Evolutionary conservation across 2,888 invertebrate genomes (phyloP).

Genomic region (Nyleta sp.): DNA sequence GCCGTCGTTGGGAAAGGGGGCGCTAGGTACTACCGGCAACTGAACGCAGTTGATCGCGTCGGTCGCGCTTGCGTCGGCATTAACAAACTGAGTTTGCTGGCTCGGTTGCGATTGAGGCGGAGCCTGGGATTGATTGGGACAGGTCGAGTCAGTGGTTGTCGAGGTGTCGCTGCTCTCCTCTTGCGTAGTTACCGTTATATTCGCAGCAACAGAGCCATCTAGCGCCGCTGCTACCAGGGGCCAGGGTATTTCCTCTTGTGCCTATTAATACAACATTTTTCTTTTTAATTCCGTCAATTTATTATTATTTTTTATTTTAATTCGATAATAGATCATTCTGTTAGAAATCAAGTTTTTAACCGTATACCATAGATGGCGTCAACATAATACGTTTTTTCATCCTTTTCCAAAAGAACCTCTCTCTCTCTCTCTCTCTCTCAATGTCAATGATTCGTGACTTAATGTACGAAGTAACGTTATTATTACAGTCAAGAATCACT

Average conservation of each 20-base stretch:
- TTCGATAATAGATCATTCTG: too few species aligned
- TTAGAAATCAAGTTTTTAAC: too few species aligned
- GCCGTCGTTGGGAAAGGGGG: slow-evolving; percentile 75
- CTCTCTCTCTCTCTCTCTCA: too few species aligned
- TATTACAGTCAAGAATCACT: too few species aligned
- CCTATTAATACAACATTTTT: slow-evolving; percentile 22
- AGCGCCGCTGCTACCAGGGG: slow-evolving; percentile 84
- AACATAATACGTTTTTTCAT: too few species aligned
- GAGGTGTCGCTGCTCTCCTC: slow-evolving; percentile 77
- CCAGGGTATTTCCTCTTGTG: slow-evolving; percentile 84
- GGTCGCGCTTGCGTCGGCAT: slow-evolving; percentile 67
- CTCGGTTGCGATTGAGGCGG: slow-evolving; percentile 54
- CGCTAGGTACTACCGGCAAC: slow-evolving; percentile 75
- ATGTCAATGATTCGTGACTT: too few species aligned
- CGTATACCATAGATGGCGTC: too few species aligned
- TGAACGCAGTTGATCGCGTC: slow-evolving; percentile 77
- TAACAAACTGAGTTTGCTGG: slow-evolving; percentile 68
- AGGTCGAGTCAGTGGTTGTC: slow-evolving; percentile 74
- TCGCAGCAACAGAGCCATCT: slow-evolving; percentile 80
- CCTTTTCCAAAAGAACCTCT: too few species aligned
- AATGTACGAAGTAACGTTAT: too few species aligned
- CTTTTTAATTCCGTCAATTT: not conserved
- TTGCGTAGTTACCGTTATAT: slow-evolving; percentile 77
- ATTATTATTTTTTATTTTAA: too few species aligned
- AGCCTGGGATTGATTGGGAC: slow-evolving; percentile 57